Evolutionary conservation across 2,797 vertebrate genomes (phyloP).

Genomic region (Anniella stebbinsi): DNA sequence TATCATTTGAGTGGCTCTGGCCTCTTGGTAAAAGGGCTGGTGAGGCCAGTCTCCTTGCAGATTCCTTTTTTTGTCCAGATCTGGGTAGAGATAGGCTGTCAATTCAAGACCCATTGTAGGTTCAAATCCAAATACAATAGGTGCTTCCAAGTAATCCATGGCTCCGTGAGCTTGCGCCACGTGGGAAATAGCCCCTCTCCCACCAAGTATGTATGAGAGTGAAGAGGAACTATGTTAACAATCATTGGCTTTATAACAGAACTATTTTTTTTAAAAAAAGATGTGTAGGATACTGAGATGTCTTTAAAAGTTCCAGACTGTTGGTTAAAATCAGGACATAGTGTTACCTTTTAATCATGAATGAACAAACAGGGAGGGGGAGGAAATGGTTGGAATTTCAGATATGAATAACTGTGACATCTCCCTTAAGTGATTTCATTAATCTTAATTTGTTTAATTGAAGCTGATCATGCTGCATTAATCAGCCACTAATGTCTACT

Average conservation of each 20-base stretch:
- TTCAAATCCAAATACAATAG: too few relatives aligned
- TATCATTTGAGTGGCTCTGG: too few relatives aligned
- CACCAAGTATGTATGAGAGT: background rate
- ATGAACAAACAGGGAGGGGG: background rate
- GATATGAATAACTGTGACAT: background rate
- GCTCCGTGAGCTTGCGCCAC: too few relatives aligned
- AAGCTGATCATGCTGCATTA: slow-evolving; percentile 1
- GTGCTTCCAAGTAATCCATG: too few relatives aligned
- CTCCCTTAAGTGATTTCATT: slow-evolving; percentile 10
- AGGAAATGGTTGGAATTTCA: background rate
- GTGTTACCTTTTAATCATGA: background rate
- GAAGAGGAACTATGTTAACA: background rate
- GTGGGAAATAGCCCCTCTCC: too few relatives aligned
- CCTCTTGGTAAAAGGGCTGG: too few relatives aligned
- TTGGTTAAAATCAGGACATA: background rate
- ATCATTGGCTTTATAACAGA: background rate
- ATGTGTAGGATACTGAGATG: background rate
- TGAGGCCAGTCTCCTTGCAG: too few relatives aligned
- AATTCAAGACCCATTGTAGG: too few relatives aligned
- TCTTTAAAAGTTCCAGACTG: background rate
- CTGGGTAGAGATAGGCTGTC: too few relatives aligned
- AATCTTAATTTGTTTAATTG: slow-evolving; percentile 12
- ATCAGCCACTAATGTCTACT: background rate
- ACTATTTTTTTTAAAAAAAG: background rate
- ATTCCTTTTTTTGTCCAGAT: too few relatives aligned